These are phyloP conservation scores for Pocillopora grandis DNA, from an alignment of 92 coral and sea anemone genomes.

Conservation along the genomic window DNA sequence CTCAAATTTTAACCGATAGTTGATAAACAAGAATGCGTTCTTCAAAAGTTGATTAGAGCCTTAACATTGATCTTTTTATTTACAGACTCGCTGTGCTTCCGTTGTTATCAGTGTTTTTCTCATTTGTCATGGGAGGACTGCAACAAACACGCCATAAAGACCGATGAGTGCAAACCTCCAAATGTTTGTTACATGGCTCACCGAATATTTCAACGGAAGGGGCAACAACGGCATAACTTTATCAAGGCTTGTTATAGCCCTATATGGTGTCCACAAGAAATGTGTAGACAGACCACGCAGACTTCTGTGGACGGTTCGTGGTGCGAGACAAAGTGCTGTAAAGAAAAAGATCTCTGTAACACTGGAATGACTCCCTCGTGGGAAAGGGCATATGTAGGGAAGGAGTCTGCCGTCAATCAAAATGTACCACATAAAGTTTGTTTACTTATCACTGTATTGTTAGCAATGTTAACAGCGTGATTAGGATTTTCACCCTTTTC, in stretches of 20 bases:
- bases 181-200: slow-evolving; percentile 21
- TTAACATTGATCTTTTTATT: background rate
- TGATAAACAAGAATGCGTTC: background rate
- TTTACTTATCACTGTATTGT: background rate
- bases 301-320: slow-evolving; percentile 13
- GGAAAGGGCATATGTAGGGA: background rate
- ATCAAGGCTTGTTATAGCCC: slow-evolving; percentile 15
- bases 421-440: background rate
- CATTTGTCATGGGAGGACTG: slow-evolving; percentile 29
- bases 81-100: slow-evolving; percentile 19
- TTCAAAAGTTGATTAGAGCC: background rate
- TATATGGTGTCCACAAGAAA: background rate
- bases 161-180: background rate
- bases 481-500: no score
- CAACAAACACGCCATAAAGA: background rate
- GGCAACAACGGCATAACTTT: slow-evolving; percentile 7
- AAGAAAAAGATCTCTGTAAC: slow-evolving; percentile 10
- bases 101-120: slow-evolving; percentile 14
- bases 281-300: slow-evolving; percentile 2
- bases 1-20: background rate
- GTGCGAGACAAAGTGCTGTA: slow-evolving; percentile 29
- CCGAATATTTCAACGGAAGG: background rate
- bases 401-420: background rate
- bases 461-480: background rate
- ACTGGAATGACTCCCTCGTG: slow-evolving; percentile 20